A percentile compares a stretch with the other conserved stretches of the same genome.
These are phyloP conservation scores for Syrmaticus mikado DNA, from an alignment of 2,113 vertebrate genomes.

Conservation along the genomic window DNA sequence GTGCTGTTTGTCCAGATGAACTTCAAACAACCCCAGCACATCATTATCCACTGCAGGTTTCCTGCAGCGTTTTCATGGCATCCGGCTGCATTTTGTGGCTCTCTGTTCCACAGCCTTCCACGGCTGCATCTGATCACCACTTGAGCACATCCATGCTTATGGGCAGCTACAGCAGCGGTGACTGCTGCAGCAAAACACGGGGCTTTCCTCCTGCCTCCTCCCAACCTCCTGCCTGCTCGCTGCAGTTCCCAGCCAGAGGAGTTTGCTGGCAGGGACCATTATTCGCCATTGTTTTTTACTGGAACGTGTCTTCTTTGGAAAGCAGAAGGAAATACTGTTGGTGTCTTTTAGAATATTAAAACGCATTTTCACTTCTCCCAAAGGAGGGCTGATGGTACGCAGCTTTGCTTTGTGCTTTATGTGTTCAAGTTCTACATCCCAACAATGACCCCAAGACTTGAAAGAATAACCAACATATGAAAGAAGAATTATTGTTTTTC, in stretches of 20 bases:
- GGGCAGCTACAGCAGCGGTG: background rate
- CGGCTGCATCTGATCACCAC: accelerated
- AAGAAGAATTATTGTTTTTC: conserved; percentile 37
- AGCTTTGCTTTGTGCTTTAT: background rate
- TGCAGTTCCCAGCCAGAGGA: conserved; percentile 4
- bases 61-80: background rate
- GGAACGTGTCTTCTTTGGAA: background rate
- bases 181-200: background rate
- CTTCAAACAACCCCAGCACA: conserved; percentile 18
- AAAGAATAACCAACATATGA: conserved; percentile 16
- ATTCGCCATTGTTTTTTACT: background rate
- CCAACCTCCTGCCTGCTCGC: background rate
- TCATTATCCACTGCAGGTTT: background rate
- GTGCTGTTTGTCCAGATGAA: background rate
- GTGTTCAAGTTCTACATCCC: background rate
- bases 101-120: background rate
- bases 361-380: background rate
- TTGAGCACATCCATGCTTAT: accelerated
- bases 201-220: background rate
- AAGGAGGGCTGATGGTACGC: background rate
- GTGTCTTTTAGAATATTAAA: background rate
- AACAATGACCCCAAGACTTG: background rate
- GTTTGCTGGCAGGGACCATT: background rate
- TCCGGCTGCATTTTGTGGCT: accelerated
- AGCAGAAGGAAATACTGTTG: background rate